Evolutionary conservation across 1,140 invertebrate species (phyloP), one percentile per base, ranked within the genome.

Genomic region (Aphidius gifuensis): DNA sequence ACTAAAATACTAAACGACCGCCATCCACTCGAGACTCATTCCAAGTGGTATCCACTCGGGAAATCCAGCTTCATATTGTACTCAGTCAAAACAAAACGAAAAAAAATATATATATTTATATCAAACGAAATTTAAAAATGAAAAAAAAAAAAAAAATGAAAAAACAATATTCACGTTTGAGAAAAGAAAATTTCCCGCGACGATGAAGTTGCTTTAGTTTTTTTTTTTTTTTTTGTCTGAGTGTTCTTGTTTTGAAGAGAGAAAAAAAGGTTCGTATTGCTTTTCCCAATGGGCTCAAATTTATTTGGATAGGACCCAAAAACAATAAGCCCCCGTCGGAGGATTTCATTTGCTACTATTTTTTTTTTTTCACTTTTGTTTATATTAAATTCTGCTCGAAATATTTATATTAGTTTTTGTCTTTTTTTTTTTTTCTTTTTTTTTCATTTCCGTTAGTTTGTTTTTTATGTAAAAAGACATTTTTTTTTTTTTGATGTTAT

Each of bases 301-400:
- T 64, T 76, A 72, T 77, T 78, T 77, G 62, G 67, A 75, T 75
- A 77, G 74, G 74, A 76, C 64, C 45, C 57, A 56, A 58, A 55
- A 38, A 55, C 43, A 44, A 75, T 75, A 77, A 69, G 67, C 70
- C 65, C 69, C 69, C 38, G 47, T 32, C 47, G 23, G 23, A n/a
- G 67, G 74, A 75, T 77, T 76, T 75, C 74, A 72, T 76, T 78
- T 75, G 60, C 67, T 69, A 61, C 54, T 64, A 16, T n/a, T 42
- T 42, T 56, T 63, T 50, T 60, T 53, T 59, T 45, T 9, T 64
- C 55, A 38, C 45, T 54, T 51, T 60, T 55, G 23, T 32, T 32
- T 32, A 32, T 32, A 32, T 32, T 16, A 16, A 16, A 16, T 16
- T 32, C 4, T 32, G 23, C 2, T 32, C 23, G 23, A 32, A 32